Conservation (phyloP, 2,888 invertebrate genomes). For the Candidula unifasciata region DNA sequence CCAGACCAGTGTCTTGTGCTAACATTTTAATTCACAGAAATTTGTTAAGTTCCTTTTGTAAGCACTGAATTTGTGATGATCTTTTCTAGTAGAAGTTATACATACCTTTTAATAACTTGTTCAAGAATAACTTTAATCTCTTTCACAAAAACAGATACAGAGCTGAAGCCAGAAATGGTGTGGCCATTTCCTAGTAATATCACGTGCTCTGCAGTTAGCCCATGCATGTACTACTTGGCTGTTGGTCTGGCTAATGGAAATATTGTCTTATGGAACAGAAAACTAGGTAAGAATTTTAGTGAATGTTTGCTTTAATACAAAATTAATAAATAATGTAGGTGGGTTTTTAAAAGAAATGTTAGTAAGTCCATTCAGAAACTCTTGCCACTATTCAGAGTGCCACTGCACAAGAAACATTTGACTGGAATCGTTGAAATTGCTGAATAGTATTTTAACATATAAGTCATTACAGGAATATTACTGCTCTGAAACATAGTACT, state of each 20-base stretch:
- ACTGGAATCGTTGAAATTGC: too few species aligned
- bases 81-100: neutral
- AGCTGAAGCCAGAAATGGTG: constrained; percentile 71
- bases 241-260: constrained; percentile 72
- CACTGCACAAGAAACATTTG: too few species aligned
- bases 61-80: neutral
- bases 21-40: too few species aligned
- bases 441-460: too few species aligned
- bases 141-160: constrained; percentile 62
- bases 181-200: constrained; percentile 72
- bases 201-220: constrained; percentile 65
- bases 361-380: too few species aligned
- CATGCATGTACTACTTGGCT: constrained; percentile 68
- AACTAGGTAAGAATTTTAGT: constrained; percentile 66
- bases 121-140: neutral
- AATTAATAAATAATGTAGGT: neutral
- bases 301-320: too few species aligned
- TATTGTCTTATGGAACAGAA: constrained; percentile 72
- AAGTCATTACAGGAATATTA: too few species aligned
- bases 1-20: too few species aligned
- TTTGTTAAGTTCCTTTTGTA: too few species aligned
- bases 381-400: too few species aligned
- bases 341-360: neutral
- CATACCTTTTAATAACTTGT: neutral
- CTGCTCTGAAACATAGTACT: too few species aligned